Conservation (phyloP, 2,888 invertebrate genomes). For the Rhingia rostrata region DNA sequence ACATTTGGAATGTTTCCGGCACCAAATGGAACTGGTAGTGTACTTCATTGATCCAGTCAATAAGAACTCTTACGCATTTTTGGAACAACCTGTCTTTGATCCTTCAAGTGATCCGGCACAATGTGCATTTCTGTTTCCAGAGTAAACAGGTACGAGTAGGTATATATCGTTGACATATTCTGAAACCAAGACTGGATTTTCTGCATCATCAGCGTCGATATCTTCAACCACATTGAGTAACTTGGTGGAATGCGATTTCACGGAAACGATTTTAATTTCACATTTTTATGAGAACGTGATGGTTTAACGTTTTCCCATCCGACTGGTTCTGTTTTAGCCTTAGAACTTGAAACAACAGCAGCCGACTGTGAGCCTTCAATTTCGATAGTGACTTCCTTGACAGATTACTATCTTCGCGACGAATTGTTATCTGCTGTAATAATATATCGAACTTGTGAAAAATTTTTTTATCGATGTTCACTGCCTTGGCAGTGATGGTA, state of each 20-base stretch:
- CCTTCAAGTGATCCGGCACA: conserved; percentile 86
- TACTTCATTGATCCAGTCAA: no score
- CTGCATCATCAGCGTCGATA: no score
- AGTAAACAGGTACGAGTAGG: conserved; percentile 90
- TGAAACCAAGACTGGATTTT: no score
- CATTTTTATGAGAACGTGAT: conserved; percentile 37
- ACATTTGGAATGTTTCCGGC: conserved; percentile 94
- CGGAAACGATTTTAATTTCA: conserved; percentile 72
- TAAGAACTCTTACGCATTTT: conserved; percentile 94
- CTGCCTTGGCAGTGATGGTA: conserved; percentile 79
- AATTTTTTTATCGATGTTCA: conserved; percentile 76
- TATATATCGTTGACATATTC: conserved; percentile 95
- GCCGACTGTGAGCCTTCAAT: no score
- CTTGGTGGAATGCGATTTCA: conserved; percentile 77
- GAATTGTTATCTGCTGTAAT: conserved; percentile 75
- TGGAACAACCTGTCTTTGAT: conserved; percentile 88
- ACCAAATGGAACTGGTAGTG: no score
- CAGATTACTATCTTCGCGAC: conserved; percentile 81
- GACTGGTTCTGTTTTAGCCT: conserved; percentile 35
- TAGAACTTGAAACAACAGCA: conserved; percentile 34
- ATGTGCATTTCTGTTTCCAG: conserved; percentile 89
- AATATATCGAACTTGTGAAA: conserved; percentile 75
- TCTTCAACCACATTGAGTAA: no score
- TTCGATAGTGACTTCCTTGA: conserved; percentile 80
- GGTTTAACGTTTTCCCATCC: conserved; percentile 61